Base-by-base conservation (phyloP, 2,113 vertebrate species). In the Heliornis fulica region DNA sequence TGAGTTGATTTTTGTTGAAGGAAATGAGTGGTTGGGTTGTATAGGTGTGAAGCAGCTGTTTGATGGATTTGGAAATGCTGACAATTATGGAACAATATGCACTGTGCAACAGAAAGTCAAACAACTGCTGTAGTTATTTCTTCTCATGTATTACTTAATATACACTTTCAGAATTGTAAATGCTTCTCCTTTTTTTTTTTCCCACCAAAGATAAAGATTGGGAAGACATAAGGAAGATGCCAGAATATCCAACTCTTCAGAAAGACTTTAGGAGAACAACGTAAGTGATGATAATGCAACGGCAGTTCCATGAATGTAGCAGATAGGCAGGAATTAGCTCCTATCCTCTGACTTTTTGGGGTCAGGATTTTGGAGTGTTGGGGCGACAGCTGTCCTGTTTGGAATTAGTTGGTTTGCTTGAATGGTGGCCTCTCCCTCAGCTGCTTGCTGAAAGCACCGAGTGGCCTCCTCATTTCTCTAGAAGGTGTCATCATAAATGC, bases 181-280 rank as follows among this genome's bases (percentile, higher is more conserved):
- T 84, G 20, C 70, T 72, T 94, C 95, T 97, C 90, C 53, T 87
- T 95, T 91, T 51, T 51, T 69, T 5, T 10, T 5, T 10, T 14
- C 31, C 20, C 21, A 14, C 34, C 7, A 26, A 98, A 99, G 99
- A 99, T 98, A 99, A 99, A 98, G 99, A 99, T 94, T 99, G 99
- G 99, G 99, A 99, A 97, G 99, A 99, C 97, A 99, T 99, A 89
- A 97, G 99, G 90, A 99, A 99, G 97, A 99, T 99, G 99, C 99
- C 99, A n/a, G 99, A 99, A 97, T 99, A 99, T 94, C 99, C 99
- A 20, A 99, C 99, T 36, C 98, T 99, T 97, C 99, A 99, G 94
- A 99, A 99, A 87, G 99, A 99, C 96, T 99, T 99, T 97, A 99
- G 99, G 94, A 99, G 99, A 98, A 99, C 99, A 89, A 99, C 99